Base-by-base conservation (phyloP, 2,888 invertebrate genomes). In the Heliconius aoede region DNA sequence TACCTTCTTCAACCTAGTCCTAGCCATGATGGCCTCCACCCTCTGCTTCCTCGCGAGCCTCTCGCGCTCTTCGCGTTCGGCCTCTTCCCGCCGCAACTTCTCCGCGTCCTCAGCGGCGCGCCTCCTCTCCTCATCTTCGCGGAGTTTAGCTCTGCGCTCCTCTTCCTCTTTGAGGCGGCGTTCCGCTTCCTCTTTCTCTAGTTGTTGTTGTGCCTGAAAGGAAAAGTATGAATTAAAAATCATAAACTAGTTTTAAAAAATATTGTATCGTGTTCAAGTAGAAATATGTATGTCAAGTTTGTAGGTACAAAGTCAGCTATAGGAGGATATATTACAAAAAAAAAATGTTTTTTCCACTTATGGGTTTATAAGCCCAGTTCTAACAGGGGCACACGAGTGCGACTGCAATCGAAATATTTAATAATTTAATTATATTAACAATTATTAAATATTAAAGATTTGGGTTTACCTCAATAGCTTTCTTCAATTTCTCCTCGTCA, bases 1-100 rank as follows among this genome's bases (percentile, higher is more conserved):
- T 7, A 92, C 93, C 92, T 94, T 94, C 87, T 90, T 89, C 51
- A 92, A 89, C 81, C 98, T 95, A n/a, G 98, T 98, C 85, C 98
- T 95, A 74, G 96, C 96, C 98, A 98, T 98, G 85, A 98, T 98
- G 76, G 98, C 98, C 90, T 98, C 98, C 32, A 98, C 98, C 77
- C 98, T 95, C 91, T 98, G 98, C 85, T 98, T 97, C 85, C 99
- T 95, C 78, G 97, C 97, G 85, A 97, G 96, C 77, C 99, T 95
- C 88, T 99, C 99, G 86, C 97, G 97, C 90, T 99, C 99, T 89
- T 99, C 99, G 78, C 97, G 95, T 89, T 98, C 98, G 73, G 97
- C 97, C 89, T 97, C 97, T 90, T 98, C 98, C 81, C 96, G 95
- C 85, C 97, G 96, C 89, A 96, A 95, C 83, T 96, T 95, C 94